A percentile compares a stretch with the other conserved stretches of the same genome.
Conservation (phyloP, 2,797 vertebrate species). For the Enteromius fasciolatus region DNA sequence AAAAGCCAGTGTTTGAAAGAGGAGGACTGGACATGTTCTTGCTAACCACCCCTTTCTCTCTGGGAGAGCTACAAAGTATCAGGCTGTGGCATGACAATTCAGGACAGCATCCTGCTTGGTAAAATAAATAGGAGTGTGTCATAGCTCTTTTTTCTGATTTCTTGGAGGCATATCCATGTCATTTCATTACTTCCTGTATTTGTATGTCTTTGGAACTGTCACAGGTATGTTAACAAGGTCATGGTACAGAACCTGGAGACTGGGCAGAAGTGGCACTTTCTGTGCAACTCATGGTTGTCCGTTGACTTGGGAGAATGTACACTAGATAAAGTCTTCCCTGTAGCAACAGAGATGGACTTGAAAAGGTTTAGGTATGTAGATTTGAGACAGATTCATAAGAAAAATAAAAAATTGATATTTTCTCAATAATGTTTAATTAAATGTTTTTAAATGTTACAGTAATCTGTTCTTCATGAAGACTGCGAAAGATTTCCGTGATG, state of each 20-base stretch:
- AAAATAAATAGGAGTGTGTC: slow-evolving; percentile 49
- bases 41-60: slow-evolving; percentile 89
- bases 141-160: neutral
- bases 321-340: slow-evolving; percentile 88
- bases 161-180: neutral
- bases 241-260: slow-evolving; percentile 86
- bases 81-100: slow-evolving; percentile 95
- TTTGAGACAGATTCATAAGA: neutral
- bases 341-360: slow-evolving; percentile 89
- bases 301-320: slow-evolving; percentile 88
- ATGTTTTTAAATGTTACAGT: slow-evolving; percentile 66
- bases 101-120: slow-evolving; percentile 88
- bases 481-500: slow-evolving; percentile 88
- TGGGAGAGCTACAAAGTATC: slow-evolving; percentile 87
- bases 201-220: neutral
- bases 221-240: slow-evolving; percentile 91
- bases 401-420: neutral
- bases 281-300: slow-evolving; percentile 94
- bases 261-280: slow-evolving; percentile 90
- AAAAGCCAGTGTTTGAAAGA: slow-evolving; percentile 86
- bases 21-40: slow-evolving; percentile 90
- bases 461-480: slow-evolving; percentile 95
- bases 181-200: neutral
- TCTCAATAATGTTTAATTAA: neutral
- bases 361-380: slow-evolving; percentile 85